Conservation (phyloP, 1,140 invertebrate species). For the Tribolium madens region DNA sequence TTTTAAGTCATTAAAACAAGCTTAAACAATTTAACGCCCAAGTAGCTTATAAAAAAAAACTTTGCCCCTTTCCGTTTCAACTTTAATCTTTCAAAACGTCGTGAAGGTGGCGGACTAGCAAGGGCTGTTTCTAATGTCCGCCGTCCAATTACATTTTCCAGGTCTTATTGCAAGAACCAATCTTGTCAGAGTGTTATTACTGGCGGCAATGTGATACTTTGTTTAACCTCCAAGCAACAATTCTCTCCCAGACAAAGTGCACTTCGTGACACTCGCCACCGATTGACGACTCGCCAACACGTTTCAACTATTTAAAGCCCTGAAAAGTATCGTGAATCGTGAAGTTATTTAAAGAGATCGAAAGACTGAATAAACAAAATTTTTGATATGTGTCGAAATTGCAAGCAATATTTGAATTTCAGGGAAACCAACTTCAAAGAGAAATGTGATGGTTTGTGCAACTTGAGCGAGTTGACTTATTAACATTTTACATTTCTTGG, state of each 20-base stretch:
- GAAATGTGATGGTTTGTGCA: neutral
- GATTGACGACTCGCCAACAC: too few species aligned
- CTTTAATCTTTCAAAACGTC: neutral
- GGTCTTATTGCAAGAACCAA: conserved; percentile 20
- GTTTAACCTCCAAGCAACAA: conserved; percentile 14
- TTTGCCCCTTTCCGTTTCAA: too few species aligned
- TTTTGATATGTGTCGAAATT: neutral
- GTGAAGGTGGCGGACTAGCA: neutral
- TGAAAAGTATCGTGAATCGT: too few species aligned
- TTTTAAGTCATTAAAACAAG: too few species aligned
- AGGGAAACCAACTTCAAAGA: neutral
- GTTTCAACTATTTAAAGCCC: too few species aligned
- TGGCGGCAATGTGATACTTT: conserved; percentile 1
- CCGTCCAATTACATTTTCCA: conserved; percentile 23
- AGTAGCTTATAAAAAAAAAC: too few species aligned
- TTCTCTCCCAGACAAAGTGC: neutral
- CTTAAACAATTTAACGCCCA: too few species aligned
- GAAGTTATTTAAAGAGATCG: neutral
- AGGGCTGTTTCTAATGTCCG: neutral
- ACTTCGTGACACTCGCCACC: neutral
- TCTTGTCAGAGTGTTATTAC: conserved; percentile 12
- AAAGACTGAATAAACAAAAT: neutral
- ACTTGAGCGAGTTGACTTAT: neutral
- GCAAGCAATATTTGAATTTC: neutral
- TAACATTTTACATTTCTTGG: neutral